phyloP scores from a whole-genome alignment of 1,140 invertebrate species.

The Patella vulgata region DNA sequence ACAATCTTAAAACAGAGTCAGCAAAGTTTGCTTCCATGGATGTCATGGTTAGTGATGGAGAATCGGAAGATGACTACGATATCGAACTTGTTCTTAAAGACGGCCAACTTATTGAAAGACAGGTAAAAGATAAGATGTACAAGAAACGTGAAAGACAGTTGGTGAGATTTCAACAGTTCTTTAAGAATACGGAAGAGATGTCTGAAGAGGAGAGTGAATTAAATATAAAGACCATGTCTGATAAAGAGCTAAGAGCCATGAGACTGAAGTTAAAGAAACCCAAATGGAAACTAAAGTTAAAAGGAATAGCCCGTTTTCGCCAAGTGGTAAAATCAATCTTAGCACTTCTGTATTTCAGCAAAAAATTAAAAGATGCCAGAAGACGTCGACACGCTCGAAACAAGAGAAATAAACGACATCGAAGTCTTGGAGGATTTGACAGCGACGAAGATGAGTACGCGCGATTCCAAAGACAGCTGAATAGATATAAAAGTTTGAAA shows the following conservation, averaged over 20 bases:
- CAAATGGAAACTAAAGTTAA: constrained; percentile 15
- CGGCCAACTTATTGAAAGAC: too few relatives aligned
- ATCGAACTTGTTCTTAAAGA: too few relatives aligned
- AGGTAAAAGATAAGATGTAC: too few relatives aligned
- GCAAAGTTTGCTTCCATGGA: too few relatives aligned
- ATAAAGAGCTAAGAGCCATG: not conserved
- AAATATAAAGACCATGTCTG: not conserved
- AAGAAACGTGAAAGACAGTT: not conserved
- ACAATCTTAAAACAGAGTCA: too few relatives aligned
- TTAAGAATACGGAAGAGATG: not conserved
- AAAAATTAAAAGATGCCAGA: not conserved
- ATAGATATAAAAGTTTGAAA: constrained; percentile 3
- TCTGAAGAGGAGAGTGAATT: not conserved
- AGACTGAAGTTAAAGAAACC: constrained; percentile 25
- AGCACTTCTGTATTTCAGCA: constrained; percentile 8
- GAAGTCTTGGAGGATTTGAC: constrained; percentile 3
- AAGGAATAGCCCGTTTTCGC: constrained; percentile 21
- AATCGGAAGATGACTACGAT: too few relatives aligned
- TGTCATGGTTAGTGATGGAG: too few relatives aligned
- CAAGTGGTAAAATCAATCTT: constrained; percentile 19
- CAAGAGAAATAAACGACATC: constrained; percentile 4
- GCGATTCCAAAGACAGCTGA: constrained; percentile 5
- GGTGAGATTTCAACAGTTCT: not conserved
- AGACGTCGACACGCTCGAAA: constrained; percentile 2
- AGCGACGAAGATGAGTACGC: constrained; percentile 10